Conservation (phyloP, 23 tunicate species). For the Ascidia mentula region DNA sequence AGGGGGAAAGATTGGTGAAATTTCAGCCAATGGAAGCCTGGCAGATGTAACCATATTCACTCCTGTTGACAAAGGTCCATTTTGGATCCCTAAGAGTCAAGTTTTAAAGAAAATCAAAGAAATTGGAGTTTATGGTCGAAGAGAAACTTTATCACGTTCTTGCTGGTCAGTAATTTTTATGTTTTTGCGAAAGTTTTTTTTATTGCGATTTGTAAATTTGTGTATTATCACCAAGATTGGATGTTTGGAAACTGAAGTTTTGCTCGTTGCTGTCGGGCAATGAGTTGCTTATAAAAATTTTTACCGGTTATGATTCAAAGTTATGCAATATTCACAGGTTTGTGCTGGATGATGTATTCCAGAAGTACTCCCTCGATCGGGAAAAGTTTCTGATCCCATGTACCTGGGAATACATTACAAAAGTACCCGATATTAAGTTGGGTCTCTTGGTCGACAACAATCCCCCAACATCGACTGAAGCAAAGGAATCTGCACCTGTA, state of each 20-base stretch:
- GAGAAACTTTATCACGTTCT: constrained; percentile 59
- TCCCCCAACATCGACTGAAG: not conserved
- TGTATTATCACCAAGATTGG: too few relatives aligned
- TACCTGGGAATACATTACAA: constrained; percentile 69
- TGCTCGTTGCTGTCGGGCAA: too few relatives aligned
- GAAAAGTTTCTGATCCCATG: constrained; percentile 58
- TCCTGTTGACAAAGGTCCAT: constrained; percentile 22
- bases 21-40: not conserved
- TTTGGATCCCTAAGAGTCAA: constrained; percentile 70
- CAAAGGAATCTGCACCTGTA: not conserved
- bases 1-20: not conserved
- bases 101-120: constrained; percentile 61
- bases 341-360: constrained; percentile 61
- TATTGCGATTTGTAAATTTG: too few relatives aligned
- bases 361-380: constrained; percentile 37
- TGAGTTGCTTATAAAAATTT: too few relatives aligned
- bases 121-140: constrained; percentile 68
- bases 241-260: not conserved
- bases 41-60: constrained; percentile 10
- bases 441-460: not conserved
- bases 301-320: too few relatives aligned
- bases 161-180: constrained; percentile 60
- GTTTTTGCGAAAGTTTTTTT: not conserved
- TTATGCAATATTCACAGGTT: too few relatives aligned
- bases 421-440: constrained; percentile 50